phyloP scores from a whole-genome alignment of 2,797 vertebrate genomes.

The Alosa sapidissima region DNA sequence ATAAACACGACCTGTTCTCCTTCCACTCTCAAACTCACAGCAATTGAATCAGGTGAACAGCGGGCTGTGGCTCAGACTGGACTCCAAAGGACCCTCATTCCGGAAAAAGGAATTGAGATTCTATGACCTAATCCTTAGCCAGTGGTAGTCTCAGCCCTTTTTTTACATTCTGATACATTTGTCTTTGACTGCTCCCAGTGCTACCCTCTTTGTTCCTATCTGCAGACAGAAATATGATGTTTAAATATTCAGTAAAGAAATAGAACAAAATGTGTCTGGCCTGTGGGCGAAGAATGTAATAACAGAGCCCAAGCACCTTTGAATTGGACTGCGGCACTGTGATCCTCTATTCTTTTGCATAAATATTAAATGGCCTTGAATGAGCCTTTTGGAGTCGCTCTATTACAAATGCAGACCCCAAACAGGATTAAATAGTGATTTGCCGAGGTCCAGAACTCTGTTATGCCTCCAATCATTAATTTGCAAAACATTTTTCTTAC shows the following conservation, averaged over 20 bases:
- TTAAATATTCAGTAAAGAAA: conserved; percentile 18
- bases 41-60: conserved; percentile 1
- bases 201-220: conserved; percentile 1
- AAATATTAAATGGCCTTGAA: conserved; percentile 4
- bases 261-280: conserved; percentile 20
- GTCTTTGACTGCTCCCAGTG: conserved; percentile 27
- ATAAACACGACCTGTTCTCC: neutral
- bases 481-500: conserved; percentile 44
- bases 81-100: neutral
- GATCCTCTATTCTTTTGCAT: conserved; percentile 16
- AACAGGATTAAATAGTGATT: conserved; percentile 41
- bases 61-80: neutral
- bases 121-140: conserved; percentile 7
- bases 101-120: neutral
- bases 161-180: conserved; percentile 1
- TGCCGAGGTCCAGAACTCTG: conserved; percentile 57
- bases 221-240: conserved; percentile 16
- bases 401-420: neutral
- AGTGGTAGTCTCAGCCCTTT: neutral
- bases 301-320: conserved; percentile 13
- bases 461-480: conserved; percentile 67
- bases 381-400: neutral
- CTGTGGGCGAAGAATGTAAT: conserved; percentile 19
- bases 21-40: neutral
- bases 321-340: conserved; percentile 11